These are phyloP conservation scores for Bombus waltoni DNA, from an alignment of 1,140 invertebrate genomes.

Conservation along the genomic window DNA sequence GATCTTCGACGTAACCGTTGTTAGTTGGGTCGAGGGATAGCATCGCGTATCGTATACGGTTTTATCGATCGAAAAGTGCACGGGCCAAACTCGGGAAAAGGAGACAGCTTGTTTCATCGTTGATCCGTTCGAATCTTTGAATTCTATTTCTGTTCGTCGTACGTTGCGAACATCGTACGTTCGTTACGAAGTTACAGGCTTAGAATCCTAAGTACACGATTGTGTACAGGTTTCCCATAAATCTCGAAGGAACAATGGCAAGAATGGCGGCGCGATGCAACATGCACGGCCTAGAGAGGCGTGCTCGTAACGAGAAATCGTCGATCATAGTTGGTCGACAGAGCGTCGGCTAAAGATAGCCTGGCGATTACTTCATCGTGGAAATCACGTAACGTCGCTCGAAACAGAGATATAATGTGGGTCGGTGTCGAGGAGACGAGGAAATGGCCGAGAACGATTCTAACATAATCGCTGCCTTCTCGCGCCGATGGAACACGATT, in stretches of 20 bases:
- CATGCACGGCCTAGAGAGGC: not conserved
- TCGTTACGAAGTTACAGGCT: no score
- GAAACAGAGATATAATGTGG: conserved; percentile 50
- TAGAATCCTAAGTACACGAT: no score
- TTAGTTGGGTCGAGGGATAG: no score
- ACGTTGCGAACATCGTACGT: not conserved
- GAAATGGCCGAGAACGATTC: conserved; percentile 21
- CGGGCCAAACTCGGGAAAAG: no score
- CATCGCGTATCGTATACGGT: no score
- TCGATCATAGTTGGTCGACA: conserved; percentile 29
- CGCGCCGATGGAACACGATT: not conserved
- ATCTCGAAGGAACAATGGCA: not conserved
- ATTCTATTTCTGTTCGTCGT: not conserved
- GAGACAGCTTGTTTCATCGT: not conserved
- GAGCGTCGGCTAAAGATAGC: conserved; percentile 45
- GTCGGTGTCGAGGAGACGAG: conserved; percentile 48
- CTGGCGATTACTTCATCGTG: conserved; percentile 52
- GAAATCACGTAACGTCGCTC: conserved; percentile 55
- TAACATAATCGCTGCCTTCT: conserved; percentile 13
- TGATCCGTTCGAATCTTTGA: not conserved
- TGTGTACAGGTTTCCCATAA: no score
- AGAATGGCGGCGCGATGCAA: not conserved
- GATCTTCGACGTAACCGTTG: no score
- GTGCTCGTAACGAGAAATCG: not conserved
- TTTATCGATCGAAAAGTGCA: no score